A percentile compares a stretch with the other conserved stretches of the same genome.
Conservation (phyloP, 2,113 vertebrate species). For the Platycercus adscitus region DNA sequence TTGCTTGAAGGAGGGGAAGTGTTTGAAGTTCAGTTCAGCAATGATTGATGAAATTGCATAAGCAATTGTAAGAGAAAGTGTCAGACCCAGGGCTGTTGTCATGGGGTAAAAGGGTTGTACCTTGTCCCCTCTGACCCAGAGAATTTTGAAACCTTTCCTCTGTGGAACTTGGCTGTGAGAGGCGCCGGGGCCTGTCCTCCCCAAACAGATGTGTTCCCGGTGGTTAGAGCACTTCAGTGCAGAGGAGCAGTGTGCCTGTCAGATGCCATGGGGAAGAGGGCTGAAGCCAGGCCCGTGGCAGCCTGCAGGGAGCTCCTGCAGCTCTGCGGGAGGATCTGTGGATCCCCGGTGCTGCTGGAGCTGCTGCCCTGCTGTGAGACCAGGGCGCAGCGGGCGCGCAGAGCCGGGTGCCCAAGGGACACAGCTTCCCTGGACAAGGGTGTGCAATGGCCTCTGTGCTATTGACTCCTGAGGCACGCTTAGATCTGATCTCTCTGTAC, state of each 20-base stretch:
- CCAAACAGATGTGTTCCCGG: not conserved
- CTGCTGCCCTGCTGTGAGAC: not conserved
- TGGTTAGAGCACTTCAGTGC: not conserved
- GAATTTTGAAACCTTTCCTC: not conserved
- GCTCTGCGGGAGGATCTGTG: not conserved
- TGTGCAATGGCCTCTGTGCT: not conserved
- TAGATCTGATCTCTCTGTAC: not conserved
- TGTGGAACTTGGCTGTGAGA: not conserved
- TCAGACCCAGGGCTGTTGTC: not conserved
- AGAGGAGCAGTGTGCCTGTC: not conserved
- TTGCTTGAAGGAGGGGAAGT: not conserved
- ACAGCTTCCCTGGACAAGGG: not conserved
- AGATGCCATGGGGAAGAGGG: accelerated
- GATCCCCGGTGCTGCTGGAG: accelerated
- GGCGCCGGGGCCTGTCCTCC: not conserved
- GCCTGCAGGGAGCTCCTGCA: accelerated
- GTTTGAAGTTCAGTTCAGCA: not conserved
- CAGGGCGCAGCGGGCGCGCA: not conserved
- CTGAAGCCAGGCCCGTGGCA: not conserved
- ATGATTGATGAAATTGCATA: not conserved
- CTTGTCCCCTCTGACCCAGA: not conserved
- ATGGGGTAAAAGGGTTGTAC: not conserved
- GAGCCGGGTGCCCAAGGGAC: not conserved
- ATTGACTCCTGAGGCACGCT: not conserved
- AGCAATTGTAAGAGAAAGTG: not conserved